Percentiles rank a stretch among this genome's conserved stretches.
phyloP scores from a whole-genome alignment of 2,888 invertebrate species.

The Abscondita cerata region DNA sequence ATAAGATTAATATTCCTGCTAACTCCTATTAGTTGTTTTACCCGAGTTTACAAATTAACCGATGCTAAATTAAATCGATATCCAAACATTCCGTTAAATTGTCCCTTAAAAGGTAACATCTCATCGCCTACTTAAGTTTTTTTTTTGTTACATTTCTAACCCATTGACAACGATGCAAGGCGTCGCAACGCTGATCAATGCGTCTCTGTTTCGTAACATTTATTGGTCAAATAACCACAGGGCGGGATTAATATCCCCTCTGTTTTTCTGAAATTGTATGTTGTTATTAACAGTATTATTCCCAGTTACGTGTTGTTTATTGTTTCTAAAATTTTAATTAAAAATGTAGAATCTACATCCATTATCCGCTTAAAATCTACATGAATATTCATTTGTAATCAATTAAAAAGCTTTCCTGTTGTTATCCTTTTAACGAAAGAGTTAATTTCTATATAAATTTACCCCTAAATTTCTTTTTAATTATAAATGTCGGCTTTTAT shows the following conservation, averaged over 20 bases:
- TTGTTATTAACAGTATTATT: constrained; percentile 6
- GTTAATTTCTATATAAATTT: no score
- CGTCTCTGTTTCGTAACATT: constrained; percentile 31
- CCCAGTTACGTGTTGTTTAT: background rate
- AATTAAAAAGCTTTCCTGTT: no score
- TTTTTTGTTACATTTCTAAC: constrained; percentile 8
- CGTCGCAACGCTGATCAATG: constrained; percentile 42
- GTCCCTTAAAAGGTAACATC: constrained; percentile 15
- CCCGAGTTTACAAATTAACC: constrained; percentile 27
- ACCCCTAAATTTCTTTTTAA: no score
- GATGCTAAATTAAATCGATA: constrained; percentile 10
- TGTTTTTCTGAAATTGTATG: constrained; percentile 31
- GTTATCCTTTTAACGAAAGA: no score
- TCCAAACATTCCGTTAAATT: constrained; percentile 3
- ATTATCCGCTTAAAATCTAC: no score
- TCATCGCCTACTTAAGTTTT: constrained; percentile 21
- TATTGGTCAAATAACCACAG: constrained; percentile 37
- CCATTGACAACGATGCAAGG: constrained; percentile 30
- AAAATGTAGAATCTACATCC: background rate
- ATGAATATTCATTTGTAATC: no score
- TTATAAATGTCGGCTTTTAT: no score
- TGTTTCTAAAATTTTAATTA: constrained; percentile 4
- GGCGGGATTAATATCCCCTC: constrained; percentile 37
- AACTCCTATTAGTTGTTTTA: constrained; percentile 27
- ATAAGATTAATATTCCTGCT: constrained; percentile 52